Percentiles rank a stretch among this genome's conserved stretches.
Evolutionary conservation across 2,888 invertebrate genomes (phyloP).

Genomic region (Panzeria rudis): DNA sequence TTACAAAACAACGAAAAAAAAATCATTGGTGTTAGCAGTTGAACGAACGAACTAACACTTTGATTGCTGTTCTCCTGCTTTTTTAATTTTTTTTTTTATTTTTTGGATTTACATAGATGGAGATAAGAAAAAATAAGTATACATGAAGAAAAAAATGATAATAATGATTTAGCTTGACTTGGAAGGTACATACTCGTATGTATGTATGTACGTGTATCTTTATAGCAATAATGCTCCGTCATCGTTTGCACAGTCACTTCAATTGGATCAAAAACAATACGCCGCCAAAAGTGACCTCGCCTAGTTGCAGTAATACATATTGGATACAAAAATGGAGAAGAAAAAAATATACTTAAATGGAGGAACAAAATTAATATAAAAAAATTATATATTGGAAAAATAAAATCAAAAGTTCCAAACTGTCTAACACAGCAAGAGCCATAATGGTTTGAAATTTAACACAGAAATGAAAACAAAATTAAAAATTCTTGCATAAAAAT

Average conservation of each 20-base stretch:
- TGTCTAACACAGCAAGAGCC: conserved; percentile 72
- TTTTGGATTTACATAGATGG: conserved; percentile 64
- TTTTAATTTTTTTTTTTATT: conserved; percentile 32
- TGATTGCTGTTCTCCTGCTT: conserved; percentile 61
- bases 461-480: conserved; percentile 39
- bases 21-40: conserved; percentile 62
- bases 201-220: conserved; percentile 18
- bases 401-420: conserved; percentile 71
- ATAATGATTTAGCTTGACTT: conserved; percentile 57
- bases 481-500: conserved; percentile 23
- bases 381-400: conserved; percentile 35
- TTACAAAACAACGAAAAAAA: conserved; percentile 3
- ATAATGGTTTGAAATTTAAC: conserved; percentile 33
- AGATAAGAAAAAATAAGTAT: conserved; percentile 34
- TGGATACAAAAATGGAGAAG: conserved; percentile 55
- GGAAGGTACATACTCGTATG: too few species aligned
- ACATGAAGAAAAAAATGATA: conserved; percentile 28
- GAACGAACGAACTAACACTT: conserved; percentile 64
- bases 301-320: conserved; percentile 67
- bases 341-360: conserved; percentile 34
- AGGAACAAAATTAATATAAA: conserved; percentile 44
- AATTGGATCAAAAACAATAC: conserved; percentile 72
- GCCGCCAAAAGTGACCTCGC: conserved; percentile 70
- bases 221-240: conserved; percentile 64
- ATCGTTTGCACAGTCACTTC: conserved; percentile 73